phyloP scores from a whole-genome alignment of 2,888 invertebrate species.

The Xestia rhomboidea region DNA sequence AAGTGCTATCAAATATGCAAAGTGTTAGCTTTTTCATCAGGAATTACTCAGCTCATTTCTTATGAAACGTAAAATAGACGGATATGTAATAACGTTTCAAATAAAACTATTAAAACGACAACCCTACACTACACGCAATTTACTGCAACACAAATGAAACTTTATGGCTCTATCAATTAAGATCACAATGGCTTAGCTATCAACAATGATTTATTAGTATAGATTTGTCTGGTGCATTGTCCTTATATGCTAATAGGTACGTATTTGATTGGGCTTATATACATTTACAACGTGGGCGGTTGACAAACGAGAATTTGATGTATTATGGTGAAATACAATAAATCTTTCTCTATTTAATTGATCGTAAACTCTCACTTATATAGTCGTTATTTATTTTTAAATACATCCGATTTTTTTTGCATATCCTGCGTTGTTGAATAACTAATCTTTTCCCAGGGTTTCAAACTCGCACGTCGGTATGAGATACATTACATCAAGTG shows the following conservation, averaged over 20 bases:
- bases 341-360: constrained; percentile 37
- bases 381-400: not conserved
- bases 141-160: constrained; percentile 49
- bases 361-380: constrained; percentile 5
- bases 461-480: too few species aligned
- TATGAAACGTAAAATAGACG: too few species aligned
- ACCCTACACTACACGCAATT: constrained; percentile 30
- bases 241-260: constrained; percentile 60
- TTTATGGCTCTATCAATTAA: constrained; percentile 37
- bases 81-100: too few species aligned
- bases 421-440: not conserved
- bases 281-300: constrained; percentile 32
- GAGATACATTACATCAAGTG: not conserved
- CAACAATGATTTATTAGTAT: constrained; percentile 36
- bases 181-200: constrained; percentile 35
- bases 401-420: not conserved
- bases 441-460: not conserved
- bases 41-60: too few species aligned
- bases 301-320: constrained; percentile 50
- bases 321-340: constrained; percentile 25
- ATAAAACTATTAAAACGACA: not conserved
- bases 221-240: constrained; percentile 60
- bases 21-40: too few species aligned
- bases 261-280: constrained; percentile 44
- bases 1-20: too few species aligned